phyloP scores from a whole-genome alignment of 1,140 invertebrate species.

The Psilanteris sp. region DNA sequence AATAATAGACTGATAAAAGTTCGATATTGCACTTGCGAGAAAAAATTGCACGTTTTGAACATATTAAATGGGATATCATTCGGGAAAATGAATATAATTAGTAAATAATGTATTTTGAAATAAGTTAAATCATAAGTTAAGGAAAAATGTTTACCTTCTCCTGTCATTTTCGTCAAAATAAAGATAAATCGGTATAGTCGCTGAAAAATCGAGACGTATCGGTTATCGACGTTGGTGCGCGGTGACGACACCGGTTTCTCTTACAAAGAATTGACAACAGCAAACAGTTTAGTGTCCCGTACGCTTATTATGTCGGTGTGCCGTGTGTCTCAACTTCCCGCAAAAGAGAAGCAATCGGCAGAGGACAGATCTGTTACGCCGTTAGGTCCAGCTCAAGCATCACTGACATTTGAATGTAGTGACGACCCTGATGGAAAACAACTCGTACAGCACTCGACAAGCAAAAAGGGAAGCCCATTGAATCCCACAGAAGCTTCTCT shows the following conservation, averaged over 20 bases:
- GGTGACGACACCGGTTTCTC: slow-evolving; percentile 17
- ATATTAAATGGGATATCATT: no score
- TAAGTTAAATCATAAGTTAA: no score
- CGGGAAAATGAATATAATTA: no score
- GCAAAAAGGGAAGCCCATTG: slow-evolving; percentile 27
- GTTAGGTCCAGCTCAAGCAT: slow-evolving; percentile 68
- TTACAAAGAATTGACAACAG: slow-evolving; percentile 75
- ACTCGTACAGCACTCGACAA: slow-evolving; percentile 24
- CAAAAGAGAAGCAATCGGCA: slow-evolving; percentile 35
- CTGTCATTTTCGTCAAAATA: no score
- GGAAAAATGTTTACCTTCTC: no score
- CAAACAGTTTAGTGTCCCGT: slow-evolving; percentile 78
- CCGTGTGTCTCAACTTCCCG: slow-evolving; percentile 67
- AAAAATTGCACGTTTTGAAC: no score
- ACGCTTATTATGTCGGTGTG: slow-evolving; percentile 76
- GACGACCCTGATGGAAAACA: slow-evolving; percentile 45
- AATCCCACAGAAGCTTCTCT: slow-evolving; percentile 45
- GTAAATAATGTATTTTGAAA: no score
- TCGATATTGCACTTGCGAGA: no score
- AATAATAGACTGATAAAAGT: no score
- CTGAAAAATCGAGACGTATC: slow-evolving; percentile 40
- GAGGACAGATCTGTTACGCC: slow-evolving; percentile 76
- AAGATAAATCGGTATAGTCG: slow-evolving; percentile 42
- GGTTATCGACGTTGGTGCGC: slow-evolving; percentile 28
- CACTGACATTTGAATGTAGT: slow-evolving; percentile 78